phyloP scores from a whole-genome alignment of 2,113 vertebrate species.

The Erythrocercus mccallii region DNA sequence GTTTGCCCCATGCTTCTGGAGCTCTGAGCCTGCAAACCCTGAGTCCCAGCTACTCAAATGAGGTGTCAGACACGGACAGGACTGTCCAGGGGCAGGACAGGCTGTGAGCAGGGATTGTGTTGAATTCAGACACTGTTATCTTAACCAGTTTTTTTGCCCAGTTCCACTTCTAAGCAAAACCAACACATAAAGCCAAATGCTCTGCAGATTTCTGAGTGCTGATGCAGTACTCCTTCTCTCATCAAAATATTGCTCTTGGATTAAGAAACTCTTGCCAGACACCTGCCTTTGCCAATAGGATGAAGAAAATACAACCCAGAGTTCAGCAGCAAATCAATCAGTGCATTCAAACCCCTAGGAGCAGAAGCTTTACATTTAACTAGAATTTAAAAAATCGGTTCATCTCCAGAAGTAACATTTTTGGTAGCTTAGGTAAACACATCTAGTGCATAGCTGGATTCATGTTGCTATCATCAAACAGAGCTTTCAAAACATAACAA shows the following conservation, averaged over 20 bases:
- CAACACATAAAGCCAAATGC: conserved; percentile 57
- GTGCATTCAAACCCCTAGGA: not conserved
- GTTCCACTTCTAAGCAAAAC: conserved; percentile 53
- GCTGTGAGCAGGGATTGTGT: not conserved
- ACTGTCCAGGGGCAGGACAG: not conserved
- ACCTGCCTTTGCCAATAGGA: not conserved
- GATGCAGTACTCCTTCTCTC: conserved; percentile 71
- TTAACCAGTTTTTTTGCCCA: conserved; percentile 41
- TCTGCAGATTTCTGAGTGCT: conserved; percentile 62
- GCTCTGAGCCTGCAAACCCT: not conserved
- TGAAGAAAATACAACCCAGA: not conserved
- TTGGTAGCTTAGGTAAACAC: not conserved
- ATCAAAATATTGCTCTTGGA: conserved; percentile 65
- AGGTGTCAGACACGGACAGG: not conserved
- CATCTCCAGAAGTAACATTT: not conserved
- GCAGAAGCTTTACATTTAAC: not conserved
- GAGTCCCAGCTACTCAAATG: not conserved
- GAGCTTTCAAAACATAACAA: conserved; percentile 42
- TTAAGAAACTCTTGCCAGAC: not conserved
- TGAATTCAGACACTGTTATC: not conserved
- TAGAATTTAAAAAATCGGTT: not conserved
- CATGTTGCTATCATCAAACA: not conserved
- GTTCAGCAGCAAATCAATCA: not conserved
- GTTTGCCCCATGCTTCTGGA: not conserved
- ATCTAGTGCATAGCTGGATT: not conserved